Conservation (phyloP, 2,113 vertebrate genomes). For the Peromyscus californicus region DNA sequence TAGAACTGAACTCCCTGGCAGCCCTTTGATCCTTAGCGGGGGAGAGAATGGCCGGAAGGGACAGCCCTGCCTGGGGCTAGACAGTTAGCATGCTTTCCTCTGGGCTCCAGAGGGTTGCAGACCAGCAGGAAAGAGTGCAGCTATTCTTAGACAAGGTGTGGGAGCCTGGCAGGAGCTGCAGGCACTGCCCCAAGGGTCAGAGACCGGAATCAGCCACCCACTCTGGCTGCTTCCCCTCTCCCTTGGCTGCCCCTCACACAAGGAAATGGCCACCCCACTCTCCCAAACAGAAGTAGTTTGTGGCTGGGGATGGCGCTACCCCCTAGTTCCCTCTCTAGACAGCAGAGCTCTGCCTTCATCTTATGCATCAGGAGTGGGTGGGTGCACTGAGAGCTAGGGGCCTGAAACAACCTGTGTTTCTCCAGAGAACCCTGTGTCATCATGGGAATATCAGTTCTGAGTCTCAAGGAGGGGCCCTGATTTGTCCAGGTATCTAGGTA, state of each 20-base stretch:
- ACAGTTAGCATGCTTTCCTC: constrained; percentile 66
- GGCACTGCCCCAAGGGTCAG: constrained; percentile 68
- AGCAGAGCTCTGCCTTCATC: not conserved
- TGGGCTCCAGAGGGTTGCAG: constrained; percentile 25
- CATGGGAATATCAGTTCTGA: not conserved
- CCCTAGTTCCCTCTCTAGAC: not conserved
- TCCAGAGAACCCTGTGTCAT: not conserved
- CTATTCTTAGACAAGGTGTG: constrained; percentile 79
- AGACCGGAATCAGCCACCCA: constrained; percentile 70
- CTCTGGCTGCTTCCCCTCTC: constrained; percentile 72
- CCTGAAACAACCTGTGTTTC: not conserved
- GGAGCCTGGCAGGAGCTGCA: constrained; percentile 47
- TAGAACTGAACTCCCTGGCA: not conserved
- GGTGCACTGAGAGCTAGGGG: not conserved
- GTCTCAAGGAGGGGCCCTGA: not conserved
- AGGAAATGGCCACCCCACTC: constrained; percentile 55
- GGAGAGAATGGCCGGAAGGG: constrained; percentile 86
- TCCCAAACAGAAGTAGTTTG: not conserved
- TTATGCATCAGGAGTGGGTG: not conserved
- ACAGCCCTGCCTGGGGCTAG: constrained; percentile 72
- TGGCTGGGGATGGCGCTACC: not conserved
- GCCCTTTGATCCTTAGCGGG: constrained; percentile 78
- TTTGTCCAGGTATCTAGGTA: not conserved
- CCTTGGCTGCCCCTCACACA: constrained; percentile 60
- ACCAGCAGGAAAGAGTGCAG: constrained; percentile 74